Evolutionary conservation across 92 coral and sea anemone genomes (phyloP).

Genomic region (Porites lobata): DNA sequence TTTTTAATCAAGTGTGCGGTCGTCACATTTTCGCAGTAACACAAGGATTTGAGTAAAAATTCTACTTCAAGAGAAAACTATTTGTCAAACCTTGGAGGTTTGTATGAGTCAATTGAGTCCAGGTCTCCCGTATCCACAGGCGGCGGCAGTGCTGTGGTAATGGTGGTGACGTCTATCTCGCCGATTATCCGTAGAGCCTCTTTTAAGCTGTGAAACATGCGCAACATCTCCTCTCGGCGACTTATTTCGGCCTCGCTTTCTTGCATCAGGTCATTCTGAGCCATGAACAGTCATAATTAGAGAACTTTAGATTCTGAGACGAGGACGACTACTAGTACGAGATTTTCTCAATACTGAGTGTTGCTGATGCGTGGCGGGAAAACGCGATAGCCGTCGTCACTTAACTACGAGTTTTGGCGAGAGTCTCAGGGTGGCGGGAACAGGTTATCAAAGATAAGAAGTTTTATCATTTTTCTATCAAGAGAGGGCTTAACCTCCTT

Average conservation of each 20-base stretch:
- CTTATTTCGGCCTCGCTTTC: conserved; percentile 95
- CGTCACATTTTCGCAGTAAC: neutral
- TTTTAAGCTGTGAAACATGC: conserved; percentile 89
- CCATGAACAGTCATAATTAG: neutral
- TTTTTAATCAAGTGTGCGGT: no score
- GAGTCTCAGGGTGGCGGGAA: no score
- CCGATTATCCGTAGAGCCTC: conserved; percentile 93
- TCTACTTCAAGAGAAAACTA: neutral
- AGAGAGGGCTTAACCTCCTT: no score
- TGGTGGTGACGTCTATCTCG: conserved; percentile 90
- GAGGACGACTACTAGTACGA: no score
- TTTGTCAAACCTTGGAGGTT: conserved; percentile 16
- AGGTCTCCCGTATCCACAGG: conserved; percentile 81
- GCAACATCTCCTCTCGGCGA: conserved; percentile 92
- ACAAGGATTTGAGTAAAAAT: neutral
- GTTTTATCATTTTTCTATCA: no score
- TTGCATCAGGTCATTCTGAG: conserved; percentile 91
- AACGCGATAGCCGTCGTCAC: no score
- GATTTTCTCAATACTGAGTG: no score
- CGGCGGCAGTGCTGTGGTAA: conserved; percentile 88
- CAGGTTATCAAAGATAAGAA: no score
- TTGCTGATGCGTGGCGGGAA: no score
- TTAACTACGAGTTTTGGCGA: no score
- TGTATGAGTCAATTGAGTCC: conserved; percentile 54
- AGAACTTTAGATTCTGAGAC: no score